A percentile compares a stretch with the other conserved stretches of the same genome.
Conservation (phyloP, 2,888 invertebrate genomes). For the Scelioninae gen. 1 region DNA sequence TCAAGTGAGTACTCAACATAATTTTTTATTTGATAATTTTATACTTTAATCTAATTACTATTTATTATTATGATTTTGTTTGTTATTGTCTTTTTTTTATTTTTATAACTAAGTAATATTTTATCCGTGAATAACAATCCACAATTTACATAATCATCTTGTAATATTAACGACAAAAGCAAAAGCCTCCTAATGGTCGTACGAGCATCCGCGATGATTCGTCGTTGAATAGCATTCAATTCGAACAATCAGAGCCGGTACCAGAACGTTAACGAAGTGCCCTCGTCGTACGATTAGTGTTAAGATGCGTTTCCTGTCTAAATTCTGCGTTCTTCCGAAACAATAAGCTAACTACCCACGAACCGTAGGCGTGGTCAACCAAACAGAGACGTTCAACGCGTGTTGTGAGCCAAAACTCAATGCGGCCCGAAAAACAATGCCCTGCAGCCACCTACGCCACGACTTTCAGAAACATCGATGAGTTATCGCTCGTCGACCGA, state of each 20-base stretch:
- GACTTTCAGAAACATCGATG: slow-evolving; percentile 37
- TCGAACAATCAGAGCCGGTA: slow-evolving; percentile 42
- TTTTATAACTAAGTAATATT: too few species aligned
- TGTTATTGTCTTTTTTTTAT: too few species aligned
- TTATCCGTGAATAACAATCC: too few species aligned
- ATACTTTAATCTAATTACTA: too few species aligned
- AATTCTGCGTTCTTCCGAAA: slow-evolving; percentile 52
- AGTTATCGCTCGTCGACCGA: slow-evolving; percentile 51
- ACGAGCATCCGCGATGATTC: slow-evolving; percentile 36
- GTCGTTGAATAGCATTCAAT: slow-evolving; percentile 50
- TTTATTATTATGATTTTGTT: too few species aligned
- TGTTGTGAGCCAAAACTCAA: slow-evolving; percentile 33
- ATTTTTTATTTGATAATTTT: too few species aligned
- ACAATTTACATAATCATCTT: not conserved
- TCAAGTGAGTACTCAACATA: too few species aligned
- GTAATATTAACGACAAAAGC: slow-evolving; percentile 34
- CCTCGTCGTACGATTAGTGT: slow-evolving; percentile 57
- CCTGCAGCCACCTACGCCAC: slow-evolving; percentile 57
- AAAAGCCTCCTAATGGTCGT: slow-evolving; percentile 31
- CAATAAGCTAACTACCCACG: slow-evolving; percentile 58
- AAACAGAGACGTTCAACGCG: slow-evolving; percentile 20
- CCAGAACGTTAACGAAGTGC: slow-evolving; percentile 46
- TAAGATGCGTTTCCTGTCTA: slow-evolving; percentile 59
- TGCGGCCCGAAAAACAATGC: slow-evolving; percentile 51
- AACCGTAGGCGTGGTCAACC: slow-evolving; percentile 40